Evolutionary conservation across 2,113 vertebrate species (phyloP).

Genomic region (Mobula birostris): DNA sequence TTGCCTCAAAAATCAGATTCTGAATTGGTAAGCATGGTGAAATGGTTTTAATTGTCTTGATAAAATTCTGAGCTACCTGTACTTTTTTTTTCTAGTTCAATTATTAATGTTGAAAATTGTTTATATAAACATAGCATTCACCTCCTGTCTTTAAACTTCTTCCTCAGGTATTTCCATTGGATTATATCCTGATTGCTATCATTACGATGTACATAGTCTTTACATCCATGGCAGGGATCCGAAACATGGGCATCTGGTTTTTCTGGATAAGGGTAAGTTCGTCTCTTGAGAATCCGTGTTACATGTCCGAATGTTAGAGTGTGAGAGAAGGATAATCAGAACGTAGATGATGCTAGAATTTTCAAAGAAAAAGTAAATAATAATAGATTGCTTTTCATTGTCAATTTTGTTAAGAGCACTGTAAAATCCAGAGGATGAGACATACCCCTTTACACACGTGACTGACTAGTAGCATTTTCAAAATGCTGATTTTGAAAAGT

Average conservation of each 20-base stretch:
- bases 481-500: background rate
- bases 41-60: background rate
- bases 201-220: constrained; percentile 97
- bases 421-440: constrained; percentile 2
- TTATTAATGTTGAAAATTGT: background rate
- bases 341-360: background rate
- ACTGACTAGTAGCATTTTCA: background rate
- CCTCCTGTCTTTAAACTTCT: constrained; percentile 38
- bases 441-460: background rate
- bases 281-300: background rate
- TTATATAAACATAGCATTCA: background rate
- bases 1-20: background rate
- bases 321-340: background rate
- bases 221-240: constrained; percentile 96
- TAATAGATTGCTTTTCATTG: background rate
- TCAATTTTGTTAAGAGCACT: background rate
- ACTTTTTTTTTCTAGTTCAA: background rate
- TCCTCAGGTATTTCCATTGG: constrained; percentile 86
- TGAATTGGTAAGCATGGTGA: background rate
- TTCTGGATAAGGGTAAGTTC: constrained; percentile 87
- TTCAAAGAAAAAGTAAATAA: background rate
- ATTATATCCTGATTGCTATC: constrained; percentile 90
- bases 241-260: constrained; percentile 98
- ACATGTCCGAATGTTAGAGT: background rate
- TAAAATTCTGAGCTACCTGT: background rate